phyloP scores from a whole-genome alignment of 2,797 vertebrate genomes.

The Smutsia temminckii region DNA sequence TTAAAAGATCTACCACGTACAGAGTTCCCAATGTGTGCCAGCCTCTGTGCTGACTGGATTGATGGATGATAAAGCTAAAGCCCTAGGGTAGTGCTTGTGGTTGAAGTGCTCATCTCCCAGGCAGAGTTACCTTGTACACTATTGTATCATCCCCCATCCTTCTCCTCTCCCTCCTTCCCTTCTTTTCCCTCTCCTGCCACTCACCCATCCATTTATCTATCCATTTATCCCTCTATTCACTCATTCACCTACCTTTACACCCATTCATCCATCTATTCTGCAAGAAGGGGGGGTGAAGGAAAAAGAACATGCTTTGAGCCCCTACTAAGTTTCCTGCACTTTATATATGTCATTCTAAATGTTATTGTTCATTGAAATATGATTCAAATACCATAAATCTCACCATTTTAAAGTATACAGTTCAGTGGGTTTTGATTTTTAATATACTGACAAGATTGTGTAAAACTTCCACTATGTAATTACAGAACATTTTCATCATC shows the following conservation, averaged over 20 bases:
- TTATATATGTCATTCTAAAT: not conserved
- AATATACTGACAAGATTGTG: not conserved
- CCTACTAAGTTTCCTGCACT: not conserved
- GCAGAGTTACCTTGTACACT: not conserved
- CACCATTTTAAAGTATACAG: not conserved
- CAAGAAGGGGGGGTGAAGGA: not conserved
- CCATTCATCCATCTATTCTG: not conserved
- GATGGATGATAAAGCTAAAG: not conserved
- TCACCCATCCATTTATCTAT: not conserved
- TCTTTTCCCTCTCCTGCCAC: not conserved
- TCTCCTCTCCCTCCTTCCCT: no score
- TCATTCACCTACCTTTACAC: not conserved
- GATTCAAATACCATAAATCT: not conserved
- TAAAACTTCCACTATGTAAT: not conserved
- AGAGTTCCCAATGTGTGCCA: not conserved
- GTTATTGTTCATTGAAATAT: not conserved
- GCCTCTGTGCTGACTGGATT: not conserved
- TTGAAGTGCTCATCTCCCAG: not conserved
- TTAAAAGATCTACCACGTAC: not conserved
- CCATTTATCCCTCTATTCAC: not conserved
- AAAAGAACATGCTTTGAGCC: not conserved
- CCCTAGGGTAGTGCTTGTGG: not conserved
- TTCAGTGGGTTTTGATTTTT: not conserved
- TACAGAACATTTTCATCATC: not conserved
- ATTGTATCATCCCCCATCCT: accelerated